Evolutionary conservation across 2,113 vertebrate genomes (phyloP), one percentile per base, ranked within the genome.

Genomic region (Nettapus auritus): DNA sequence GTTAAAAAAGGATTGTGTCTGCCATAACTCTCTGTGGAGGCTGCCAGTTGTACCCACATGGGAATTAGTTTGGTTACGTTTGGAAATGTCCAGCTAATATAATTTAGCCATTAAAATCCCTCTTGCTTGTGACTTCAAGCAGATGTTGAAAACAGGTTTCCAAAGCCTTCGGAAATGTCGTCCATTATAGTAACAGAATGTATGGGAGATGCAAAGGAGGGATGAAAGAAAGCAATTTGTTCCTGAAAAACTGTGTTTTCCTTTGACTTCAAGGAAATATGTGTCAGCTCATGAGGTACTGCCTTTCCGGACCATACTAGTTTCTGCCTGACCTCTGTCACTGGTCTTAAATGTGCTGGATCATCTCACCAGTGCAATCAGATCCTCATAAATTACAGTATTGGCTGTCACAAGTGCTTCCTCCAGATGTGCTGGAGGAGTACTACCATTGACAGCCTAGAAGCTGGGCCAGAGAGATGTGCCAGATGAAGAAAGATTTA

Each of bases 31-130:
- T 73, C 69, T 86, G 33, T 85, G 62, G 34, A 96, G 62, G 57
- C 73, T 93, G 92, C 86, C 90, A 95, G 25, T 59, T 90, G 53
- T 68, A 71, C 70, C 48, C 86, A 62, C 80, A 59, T 31, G 50
- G 93, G 86, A 95, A 86, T n/a, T 0, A 76, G 50, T 62, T 84
- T 53, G 73, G 28, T 69, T 88, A 69, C 73, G 11, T 53, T 93
- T 86, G 81, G 82, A 88, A 95, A 75, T 23, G 62, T 59, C 18
- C 38, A 70, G 42, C 20, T 29, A 56, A 34, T 78, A 36, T 68
- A 81, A 94, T 89, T 74, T 81, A 89, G 73, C 91, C 64, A 82
- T 89, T 84, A 60, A 95, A 94, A 90, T 89, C 66, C 62, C 25
- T 89, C 76, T 96, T 78, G n/a, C 31, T 82, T 75, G 25, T 82